These are phyloP conservation scores for Zosterops hypoxanthus DNA, from an alignment of 2,113 vertebrate genomes.

Conservation along the genomic window DNA sequence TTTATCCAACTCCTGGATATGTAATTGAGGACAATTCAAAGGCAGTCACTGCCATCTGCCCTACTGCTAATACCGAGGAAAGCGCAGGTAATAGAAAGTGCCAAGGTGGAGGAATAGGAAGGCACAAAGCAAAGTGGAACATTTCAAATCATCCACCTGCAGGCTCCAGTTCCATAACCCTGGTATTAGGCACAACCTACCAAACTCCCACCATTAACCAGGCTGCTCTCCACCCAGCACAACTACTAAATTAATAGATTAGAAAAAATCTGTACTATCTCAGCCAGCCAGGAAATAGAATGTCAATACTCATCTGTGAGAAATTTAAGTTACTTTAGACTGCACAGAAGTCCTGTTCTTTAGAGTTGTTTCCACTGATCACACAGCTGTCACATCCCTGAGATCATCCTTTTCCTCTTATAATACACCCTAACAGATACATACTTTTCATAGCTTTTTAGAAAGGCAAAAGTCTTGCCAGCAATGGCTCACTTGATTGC, in stretches of 20 bases:
- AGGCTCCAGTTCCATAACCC: not conserved
- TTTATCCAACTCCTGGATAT: not conserved
- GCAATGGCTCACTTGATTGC: not conserved
- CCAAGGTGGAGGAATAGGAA: not conserved
- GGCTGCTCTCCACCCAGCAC: not conserved
- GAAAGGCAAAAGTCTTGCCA: not conserved
- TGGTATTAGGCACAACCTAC: not conserved
- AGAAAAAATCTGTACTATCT: not conserved
- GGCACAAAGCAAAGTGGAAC: not conserved
- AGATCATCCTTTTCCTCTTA: not conserved
- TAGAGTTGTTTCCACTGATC: not conserved
- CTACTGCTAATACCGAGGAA: not conserved
- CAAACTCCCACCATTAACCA: not conserved
- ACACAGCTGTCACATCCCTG: not conserved
- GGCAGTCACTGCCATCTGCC: not conserved
- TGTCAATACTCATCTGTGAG: not conserved
- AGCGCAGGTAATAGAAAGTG: not conserved
- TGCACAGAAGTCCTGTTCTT: not conserved
- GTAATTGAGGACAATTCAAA: not conserved
- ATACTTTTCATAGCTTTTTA: not conserved
- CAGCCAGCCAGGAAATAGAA: not conserved
- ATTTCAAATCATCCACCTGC: not conserved
- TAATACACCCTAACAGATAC: not conserved
- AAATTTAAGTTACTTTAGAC: not conserved
- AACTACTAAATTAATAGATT: not conserved